Percentiles rank a stretch among this genome's conserved stretches.
Conservation (phyloP, 2,888 invertebrate genomes). For the Chromoteleia sp. region DNA sequence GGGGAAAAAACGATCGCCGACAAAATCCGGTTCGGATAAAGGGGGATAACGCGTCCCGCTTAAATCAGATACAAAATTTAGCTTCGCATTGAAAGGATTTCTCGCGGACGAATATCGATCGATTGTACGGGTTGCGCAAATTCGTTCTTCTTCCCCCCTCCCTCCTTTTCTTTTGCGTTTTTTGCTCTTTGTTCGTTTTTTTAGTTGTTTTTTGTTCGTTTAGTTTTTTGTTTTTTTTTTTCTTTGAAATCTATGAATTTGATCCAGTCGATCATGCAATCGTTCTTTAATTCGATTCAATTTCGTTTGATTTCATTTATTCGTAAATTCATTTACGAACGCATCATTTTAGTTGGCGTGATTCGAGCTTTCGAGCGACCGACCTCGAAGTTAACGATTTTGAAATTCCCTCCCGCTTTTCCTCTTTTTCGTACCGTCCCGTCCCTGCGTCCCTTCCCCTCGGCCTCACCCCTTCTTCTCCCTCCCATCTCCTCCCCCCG, state of each 20-base stretch:
- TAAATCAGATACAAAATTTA: constrained; percentile 15
- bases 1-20: constrained; percentile 12
- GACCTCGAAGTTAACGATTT: constrained; percentile 69
- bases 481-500: constrained; percentile 1
- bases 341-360: constrained; percentile 10
- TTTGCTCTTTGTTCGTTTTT: no score
- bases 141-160: no score
- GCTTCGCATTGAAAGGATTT: constrained; percentile 1
- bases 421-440: constrained; percentile 53
- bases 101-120: no score
- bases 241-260: no score
- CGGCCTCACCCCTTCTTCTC: constrained; percentile 5
- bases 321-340: no score
- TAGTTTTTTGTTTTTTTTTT: no score
- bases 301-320: no score
- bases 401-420: constrained; percentile 65
- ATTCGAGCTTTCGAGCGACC: constrained; percentile 49
- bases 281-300: no score
- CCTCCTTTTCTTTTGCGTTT: no score
- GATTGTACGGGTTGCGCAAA: no score
- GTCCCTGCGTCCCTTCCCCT: constrained; percentile 8
- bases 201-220: no score
- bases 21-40: constrained; percentile 24
- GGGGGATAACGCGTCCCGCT: constrained; percentile 4
- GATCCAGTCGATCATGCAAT: no score